Conservation (phyloP, 2,797 vertebrate species). For the Diplodus sargus region DNA sequence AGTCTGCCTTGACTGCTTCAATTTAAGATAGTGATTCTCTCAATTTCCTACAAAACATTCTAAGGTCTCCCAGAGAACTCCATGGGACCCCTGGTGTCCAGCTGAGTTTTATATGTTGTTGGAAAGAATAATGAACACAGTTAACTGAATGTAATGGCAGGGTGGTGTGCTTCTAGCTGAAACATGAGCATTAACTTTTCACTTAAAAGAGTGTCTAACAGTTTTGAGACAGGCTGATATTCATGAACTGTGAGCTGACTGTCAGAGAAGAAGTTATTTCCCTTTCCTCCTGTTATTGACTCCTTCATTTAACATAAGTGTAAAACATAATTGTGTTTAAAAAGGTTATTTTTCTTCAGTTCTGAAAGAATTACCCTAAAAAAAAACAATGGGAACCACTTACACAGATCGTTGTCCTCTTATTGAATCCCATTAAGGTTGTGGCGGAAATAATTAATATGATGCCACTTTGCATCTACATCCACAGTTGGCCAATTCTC, state of each 20-base stretch:
- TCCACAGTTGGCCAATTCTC: not conserved
- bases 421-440: not conserved
- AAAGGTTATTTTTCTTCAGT: not conserved
- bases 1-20: not conserved
- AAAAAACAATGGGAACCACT: not conserved
- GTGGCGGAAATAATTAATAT: not conserved
- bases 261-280: not conserved
- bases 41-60: conserved; percentile 36
- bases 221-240: not conserved
- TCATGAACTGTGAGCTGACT: not conserved
- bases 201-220: not conserved
- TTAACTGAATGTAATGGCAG: not conserved
- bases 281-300: not conserved
- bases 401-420: not conserved
- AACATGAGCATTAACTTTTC: not conserved
- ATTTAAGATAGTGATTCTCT: conserved; percentile 21
- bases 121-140: conserved; percentile 33
- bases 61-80: conserved; percentile 33
- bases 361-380: not conserved
- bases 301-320: not conserved
- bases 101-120: conserved; percentile 46
- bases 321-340: not conserved
- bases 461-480: not conserved
- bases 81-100: conserved; percentile 35
- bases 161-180: conserved; percentile 1